A percentile compares a stretch with the other conserved stretches of the same genome.
phyloP scores from a whole-genome alignment of 2,888 invertebrate genomes.

The Trissolcus brochymenae region DNA sequence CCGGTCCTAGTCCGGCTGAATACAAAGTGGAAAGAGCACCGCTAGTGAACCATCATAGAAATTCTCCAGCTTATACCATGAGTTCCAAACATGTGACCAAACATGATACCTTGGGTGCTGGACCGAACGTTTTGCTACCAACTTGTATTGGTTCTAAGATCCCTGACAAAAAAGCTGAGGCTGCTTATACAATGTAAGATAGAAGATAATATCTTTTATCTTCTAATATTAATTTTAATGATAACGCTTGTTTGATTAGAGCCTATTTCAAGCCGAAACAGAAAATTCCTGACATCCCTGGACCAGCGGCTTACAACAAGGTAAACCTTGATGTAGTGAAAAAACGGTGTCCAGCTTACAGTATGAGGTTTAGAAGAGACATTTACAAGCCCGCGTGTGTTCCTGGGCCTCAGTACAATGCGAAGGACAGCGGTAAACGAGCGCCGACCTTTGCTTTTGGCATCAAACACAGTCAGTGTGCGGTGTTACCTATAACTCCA shows the following conservation, averaged over 20 bases:
- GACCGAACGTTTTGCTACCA: constrained; percentile 79
- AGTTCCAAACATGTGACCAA: constrained; percentile 75
- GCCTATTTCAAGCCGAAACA: constrained; percentile 53
- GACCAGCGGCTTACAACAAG: constrained; percentile 68
- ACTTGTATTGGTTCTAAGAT: constrained; percentile 78
- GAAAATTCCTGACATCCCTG: constrained; percentile 62
- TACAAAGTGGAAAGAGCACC: constrained; percentile 80
- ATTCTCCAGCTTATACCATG: constrained; percentile 81
- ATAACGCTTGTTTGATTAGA: constrained; percentile 47
- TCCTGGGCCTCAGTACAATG: constrained; percentile 69
- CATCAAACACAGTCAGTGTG: constrained; percentile 78
- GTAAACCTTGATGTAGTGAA: constrained; percentile 63
- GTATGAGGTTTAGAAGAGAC: constrained; percentile 60
- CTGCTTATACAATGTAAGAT: constrained; percentile 78
- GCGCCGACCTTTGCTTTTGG: constrained; percentile 80
- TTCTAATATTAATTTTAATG: background rate
- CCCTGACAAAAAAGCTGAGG: constrained; percentile 77
- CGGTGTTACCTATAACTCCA: constrained; percentile 79
- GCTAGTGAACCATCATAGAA: constrained; percentile 77
- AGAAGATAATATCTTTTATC: no score
- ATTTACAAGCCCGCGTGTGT: constrained; percentile 6
- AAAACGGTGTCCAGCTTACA: constrained; percentile 66
- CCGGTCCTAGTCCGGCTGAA: constrained; percentile 81
- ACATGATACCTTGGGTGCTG: constrained; percentile 76
- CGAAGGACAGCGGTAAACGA: constrained; percentile 58